Evolutionary conservation across 2,888 invertebrate genomes (phyloP), one percentile per base, ranked within the genome.

Genomic region (Zaprionus obscuricornis): DNA sequence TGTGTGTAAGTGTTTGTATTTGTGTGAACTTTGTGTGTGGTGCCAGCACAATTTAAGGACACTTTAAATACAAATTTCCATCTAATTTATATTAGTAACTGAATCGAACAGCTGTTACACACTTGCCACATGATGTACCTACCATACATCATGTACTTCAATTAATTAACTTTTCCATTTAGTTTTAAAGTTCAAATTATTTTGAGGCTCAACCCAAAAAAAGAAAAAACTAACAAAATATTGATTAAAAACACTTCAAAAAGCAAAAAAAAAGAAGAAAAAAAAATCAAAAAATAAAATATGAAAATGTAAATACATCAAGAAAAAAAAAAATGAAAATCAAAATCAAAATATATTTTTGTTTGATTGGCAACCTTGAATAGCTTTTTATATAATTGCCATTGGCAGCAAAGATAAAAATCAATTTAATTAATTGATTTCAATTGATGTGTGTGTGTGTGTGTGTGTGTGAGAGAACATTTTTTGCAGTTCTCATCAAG

Each of bases 391-490:
- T 50, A 40, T 66, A 78, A 78, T 76, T 76, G 66, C 62, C 11
- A 16, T 14, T 22, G 22, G 17, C 24, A 36, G 13, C 26, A 18
- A 26, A 18, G 29, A n/a, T 29, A 57, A 57, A 59, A 78, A 56
- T 68, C 78, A 74, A 75, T 74, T 75, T 40, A 57, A 68, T 75
- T 78, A 72, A 65, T 78, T 74, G 57, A 78, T 63, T 31, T 52
- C 34, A 52, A 31, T 29, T 26, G 14, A 26, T 27, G 26, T 42
- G 14, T 13, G 14, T 26, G 22, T 13, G 8, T 27, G 10, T 17
- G 14, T 60, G 29, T 11, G 20, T 40, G 27, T 49, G 46, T 49
- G 51, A 14, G 14, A 27, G 43, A 40, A 24, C n/a, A n/a, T n/a
- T n/a, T n/a, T n/a, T n/a, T 49, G 27, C 46, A 29, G 14, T 3